Conservation (phyloP, 2,797 vertebrate genomes). For the Leptodactylus fallax region DNA sequence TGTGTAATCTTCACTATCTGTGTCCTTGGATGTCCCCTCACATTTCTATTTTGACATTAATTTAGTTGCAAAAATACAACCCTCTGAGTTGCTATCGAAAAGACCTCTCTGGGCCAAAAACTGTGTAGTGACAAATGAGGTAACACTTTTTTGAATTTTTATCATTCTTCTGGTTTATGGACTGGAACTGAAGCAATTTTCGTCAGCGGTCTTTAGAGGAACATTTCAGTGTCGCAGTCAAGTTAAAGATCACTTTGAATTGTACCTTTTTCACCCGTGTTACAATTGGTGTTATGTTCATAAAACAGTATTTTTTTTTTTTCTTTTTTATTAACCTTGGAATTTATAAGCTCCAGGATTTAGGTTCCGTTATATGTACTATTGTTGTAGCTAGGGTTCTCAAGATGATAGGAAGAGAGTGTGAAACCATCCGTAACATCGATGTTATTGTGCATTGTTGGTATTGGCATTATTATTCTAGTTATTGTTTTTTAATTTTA, state of each 20-base stretch:
- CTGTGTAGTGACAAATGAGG: slow-evolving; percentile 61
- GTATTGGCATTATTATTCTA: neutral
- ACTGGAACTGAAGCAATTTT: slow-evolving; percentile 60
- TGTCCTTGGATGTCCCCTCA: slow-evolving; percentile 46
- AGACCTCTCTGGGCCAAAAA: slow-evolving; percentile 61
- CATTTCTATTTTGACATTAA: slow-evolving; percentile 53
- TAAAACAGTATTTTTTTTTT: slow-evolving; percentile 36
- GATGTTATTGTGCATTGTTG: neutral
- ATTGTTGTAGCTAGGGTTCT: neutral
- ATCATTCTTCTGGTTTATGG: slow-evolving; percentile 62
- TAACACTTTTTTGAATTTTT: slow-evolving; percentile 57
- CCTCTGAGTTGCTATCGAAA: slow-evolving; percentile 45
- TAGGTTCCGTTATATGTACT: neutral
- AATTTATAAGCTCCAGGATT: neutral
- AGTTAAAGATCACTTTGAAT: slow-evolving; percentile 59
- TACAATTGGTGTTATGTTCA: slow-evolving; percentile 40
- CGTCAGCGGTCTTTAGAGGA: slow-evolving; percentile 52
- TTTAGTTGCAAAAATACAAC: slow-evolving; percentile 59
- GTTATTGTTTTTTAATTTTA: no score
- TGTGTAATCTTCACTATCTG: neutral
- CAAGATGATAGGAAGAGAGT: no score
- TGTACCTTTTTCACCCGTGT: slow-evolving; percentile 46
- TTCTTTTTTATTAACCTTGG: neutral
- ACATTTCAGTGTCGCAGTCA: slow-evolving; percentile 58
- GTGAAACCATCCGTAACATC: no score